Conservation (phyloP, 1,140 invertebrate species). For the Orius insidiosus region DNA sequence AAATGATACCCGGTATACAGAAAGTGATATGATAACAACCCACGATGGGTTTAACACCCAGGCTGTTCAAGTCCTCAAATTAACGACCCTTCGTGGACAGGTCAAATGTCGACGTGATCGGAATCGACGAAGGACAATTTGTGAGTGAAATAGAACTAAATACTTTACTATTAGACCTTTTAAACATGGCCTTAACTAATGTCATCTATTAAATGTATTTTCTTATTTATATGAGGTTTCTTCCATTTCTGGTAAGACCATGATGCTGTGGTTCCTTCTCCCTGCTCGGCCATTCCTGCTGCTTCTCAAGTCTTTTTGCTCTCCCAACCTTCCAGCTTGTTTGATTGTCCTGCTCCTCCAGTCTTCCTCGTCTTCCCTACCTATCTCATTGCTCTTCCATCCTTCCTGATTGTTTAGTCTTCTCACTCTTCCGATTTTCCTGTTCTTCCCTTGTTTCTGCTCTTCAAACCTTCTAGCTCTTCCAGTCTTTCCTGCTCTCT, state of each 20-base stretch:
- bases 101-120: constrained; percentile 34
- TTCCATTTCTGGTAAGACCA: background rate
- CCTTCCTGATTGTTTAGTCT: too few species aligned
- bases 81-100: constrained; percentile 22
- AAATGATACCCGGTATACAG: constrained; percentile 35
- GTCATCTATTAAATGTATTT: background rate
- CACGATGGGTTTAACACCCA: constrained; percentile 37
- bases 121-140: constrained; percentile 51
- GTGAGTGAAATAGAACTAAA: constrained; percentile 16
- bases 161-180: background rate
- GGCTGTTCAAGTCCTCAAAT: constrained; percentile 28
- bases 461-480: too few species aligned
- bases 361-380: too few species aligned
- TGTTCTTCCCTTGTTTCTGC: background rate
- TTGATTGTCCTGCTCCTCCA: too few species aligned
- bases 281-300: too few species aligned
- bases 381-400: too few species aligned
- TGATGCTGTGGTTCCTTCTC: background rate
- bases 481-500: too few species aligned
- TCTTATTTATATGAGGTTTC: background rate
- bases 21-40: constrained; percentile 32
- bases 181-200: background rate
- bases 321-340: too few species aligned
- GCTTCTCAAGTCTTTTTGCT: too few species aligned
- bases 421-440: background rate